phyloP scores from a whole-genome alignment of 2,888 invertebrate species.

The Morinoia aosen region DNA sequence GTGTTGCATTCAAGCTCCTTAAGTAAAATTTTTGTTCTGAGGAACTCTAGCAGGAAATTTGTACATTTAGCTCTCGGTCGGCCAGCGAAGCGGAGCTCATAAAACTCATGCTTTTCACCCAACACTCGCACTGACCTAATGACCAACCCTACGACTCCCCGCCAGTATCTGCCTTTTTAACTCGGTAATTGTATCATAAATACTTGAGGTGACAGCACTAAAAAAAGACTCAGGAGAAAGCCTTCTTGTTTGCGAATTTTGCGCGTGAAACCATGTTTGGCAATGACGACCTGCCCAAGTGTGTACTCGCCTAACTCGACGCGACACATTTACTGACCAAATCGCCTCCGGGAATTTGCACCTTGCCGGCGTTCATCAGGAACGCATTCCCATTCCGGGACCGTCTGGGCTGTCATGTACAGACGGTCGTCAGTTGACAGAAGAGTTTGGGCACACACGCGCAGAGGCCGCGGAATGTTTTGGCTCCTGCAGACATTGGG shows the following conservation, averaged over 20 bases:
- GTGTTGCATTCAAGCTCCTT: too few relatives aligned
- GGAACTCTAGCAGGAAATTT: too few relatives aligned
- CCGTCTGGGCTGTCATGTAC: conserved; percentile 14
- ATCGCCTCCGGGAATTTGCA: conserved; percentile 33
- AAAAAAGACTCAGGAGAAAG: not conserved
- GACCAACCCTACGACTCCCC: too few relatives aligned
- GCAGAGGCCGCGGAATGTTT: not conserved
- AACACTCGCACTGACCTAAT: too few relatives aligned
- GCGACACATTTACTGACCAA: conserved; percentile 14
- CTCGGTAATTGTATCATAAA: too few relatives aligned
- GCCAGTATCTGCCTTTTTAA: too few relatives aligned
- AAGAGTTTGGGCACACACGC: conserved; percentile 24
- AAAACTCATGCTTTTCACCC: too few relatives aligned
- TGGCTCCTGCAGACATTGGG: not conserved
- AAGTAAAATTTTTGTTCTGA: too few relatives aligned
- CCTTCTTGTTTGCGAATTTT: not conserved
- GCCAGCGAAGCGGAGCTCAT: too few relatives aligned
- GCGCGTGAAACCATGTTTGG: not conserved
- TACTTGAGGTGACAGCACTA: too few relatives aligned
- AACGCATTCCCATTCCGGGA: conserved; percentile 28
- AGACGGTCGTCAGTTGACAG: conserved; percentile 1
- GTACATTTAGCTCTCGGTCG: too few relatives aligned
- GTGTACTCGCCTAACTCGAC: not conserved
- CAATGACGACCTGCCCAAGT: not conserved
- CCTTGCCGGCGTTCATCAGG: conserved; percentile 47